A percentile compares a stretch with the other conserved stretches of the same genome.
Evolutionary conservation across 2,888 invertebrate genomes (phyloP).

Genomic region (Catocala nupta): DNA sequence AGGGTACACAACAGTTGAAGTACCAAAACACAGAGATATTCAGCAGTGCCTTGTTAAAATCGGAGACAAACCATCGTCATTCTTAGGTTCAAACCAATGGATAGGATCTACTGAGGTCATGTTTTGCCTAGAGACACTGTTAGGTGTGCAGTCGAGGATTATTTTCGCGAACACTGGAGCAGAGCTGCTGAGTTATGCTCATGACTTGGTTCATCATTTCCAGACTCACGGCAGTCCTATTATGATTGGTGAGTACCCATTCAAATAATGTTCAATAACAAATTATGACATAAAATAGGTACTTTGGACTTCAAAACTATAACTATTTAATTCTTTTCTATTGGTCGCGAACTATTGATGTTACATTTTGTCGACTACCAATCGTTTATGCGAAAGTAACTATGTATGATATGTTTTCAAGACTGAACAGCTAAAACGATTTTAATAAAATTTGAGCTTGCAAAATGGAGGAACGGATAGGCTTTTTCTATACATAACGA

Average conservation of each 20-base stretch:
- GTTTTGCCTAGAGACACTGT: constrained; percentile 94
- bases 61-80: constrained; percentile 95
- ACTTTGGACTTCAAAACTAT: no score
- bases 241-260: constrained; percentile 94
- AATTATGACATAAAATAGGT: no score
- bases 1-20: constrained; percentile 91
- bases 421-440: no score
- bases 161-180: constrained; percentile 94
- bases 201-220: constrained; percentile 96
- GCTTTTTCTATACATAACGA: not conserved
- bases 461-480: no score
- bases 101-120: constrained; percentile 99
- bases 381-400: no score
- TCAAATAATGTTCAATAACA: not conserved
- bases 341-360: no score
- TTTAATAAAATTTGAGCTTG: no score
- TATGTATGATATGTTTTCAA: no score
- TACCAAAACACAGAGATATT: constrained; percentile 95
- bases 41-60: constrained; percentile 98
- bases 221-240: constrained; percentile 97
- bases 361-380: no score
- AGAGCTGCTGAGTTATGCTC: constrained; percentile 92
- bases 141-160: constrained; percentile 93
- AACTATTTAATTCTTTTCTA: no score
- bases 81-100: constrained; percentile 98